Conservation (phyloP, 2,888 invertebrate genomes). For the Aphodius granarius region DNA sequence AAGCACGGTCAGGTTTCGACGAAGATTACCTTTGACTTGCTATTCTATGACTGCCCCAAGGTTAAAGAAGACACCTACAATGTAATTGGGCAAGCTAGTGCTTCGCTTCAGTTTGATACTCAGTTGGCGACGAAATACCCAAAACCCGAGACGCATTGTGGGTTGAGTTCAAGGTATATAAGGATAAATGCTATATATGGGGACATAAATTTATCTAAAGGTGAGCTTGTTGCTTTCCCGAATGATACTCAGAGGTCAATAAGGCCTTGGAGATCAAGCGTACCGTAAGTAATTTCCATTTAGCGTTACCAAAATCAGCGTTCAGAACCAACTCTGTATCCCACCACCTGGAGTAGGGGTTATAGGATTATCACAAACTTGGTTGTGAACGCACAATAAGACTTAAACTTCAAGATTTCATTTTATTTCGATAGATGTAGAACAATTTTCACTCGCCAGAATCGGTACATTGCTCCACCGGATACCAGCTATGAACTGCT, state of each 20-base stretch:
- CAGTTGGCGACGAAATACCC: constrained; percentile 19
- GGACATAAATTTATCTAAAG: constrained; percentile 30
- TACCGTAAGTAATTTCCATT: constrained; percentile 20
- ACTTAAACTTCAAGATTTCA: not conserved
- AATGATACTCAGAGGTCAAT: constrained; percentile 46
- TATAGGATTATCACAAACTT: no score
- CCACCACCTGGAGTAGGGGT: no score
- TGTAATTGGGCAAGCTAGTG: constrained; percentile 31
- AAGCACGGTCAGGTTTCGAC: constrained; percentile 36
- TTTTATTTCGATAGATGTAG: constrained; percentile 38
- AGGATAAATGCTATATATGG: constrained; percentile 38
- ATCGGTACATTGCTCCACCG: constrained; percentile 34
- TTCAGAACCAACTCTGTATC: no score
- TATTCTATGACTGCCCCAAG: constrained; percentile 32
- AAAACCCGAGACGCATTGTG: constrained; percentile 42
- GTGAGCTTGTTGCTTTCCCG: constrained; percentile 48
- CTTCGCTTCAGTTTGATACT: constrained; percentile 30
- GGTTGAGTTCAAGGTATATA: constrained; percentile 45
- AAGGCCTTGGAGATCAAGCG: constrained; percentile 41
- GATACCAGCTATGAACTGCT: constrained; percentile 38
- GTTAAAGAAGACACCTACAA: constrained; percentile 19
- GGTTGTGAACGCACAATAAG: constrained; percentile 3
- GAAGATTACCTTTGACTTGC: constrained; percentile 40
- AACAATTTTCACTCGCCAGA: constrained; percentile 46
- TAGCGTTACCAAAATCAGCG: no score